Evolutionary conservation across 2,797 vertebrate species (phyloP).

Genomic region (Tamandua tetradactyla): DNA sequence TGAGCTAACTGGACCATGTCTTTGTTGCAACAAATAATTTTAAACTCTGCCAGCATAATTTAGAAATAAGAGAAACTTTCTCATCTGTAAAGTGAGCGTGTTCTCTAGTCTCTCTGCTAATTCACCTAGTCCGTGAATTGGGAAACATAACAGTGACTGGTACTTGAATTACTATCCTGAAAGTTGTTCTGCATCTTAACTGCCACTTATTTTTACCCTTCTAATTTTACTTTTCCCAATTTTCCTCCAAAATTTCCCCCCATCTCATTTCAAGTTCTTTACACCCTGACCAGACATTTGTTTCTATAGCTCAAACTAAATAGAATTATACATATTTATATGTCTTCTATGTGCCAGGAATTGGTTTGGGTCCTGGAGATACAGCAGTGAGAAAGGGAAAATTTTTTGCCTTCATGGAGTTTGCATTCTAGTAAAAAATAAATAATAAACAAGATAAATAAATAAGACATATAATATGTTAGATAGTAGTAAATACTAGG

Average conservation of each 20-base stretch:
- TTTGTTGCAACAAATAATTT: constrained; percentile 40
- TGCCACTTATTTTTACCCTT: constrained; percentile 17
- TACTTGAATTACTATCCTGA: neutral
- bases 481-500: neutral
- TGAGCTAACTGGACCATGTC: constrained; percentile 1
- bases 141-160: neutral
- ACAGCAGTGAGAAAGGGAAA: neutral
- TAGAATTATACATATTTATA: neutral
- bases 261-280: neutral
- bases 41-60: constrained; percentile 33
- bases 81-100: neutral
- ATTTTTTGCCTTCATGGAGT: neutral
- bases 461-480: neutral
- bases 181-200: neutral
- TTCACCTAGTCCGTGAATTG: neutral
- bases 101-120: neutral
- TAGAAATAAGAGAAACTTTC: constrained; percentile 25
- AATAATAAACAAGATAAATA: neutral
- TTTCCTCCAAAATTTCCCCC: constrained; percentile 19
- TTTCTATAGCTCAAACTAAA: neutral
- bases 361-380: neutral
- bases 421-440: neutral
- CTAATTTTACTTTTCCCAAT: neutral
- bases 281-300: neutral
- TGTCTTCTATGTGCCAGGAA: neutral